phyloP scores from a whole-genome alignment of 2,113 vertebrate genomes.

The Chionomys nivalis region DNA sequence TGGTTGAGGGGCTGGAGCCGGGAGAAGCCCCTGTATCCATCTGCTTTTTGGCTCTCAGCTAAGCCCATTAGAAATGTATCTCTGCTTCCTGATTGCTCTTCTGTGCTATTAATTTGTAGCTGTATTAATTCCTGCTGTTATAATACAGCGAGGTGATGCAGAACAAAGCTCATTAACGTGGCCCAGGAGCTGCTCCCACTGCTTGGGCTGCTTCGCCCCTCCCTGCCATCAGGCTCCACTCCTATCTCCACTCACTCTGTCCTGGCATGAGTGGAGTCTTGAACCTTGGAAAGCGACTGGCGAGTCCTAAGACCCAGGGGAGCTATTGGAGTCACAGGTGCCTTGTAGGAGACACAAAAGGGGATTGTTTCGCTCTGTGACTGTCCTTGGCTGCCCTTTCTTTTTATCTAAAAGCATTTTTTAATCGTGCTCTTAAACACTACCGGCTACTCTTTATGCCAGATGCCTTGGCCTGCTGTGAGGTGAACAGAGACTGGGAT shows the following conservation, averaged over 20 bases:
- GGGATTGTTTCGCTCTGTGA: neutral
- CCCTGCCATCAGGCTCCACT: neutral
- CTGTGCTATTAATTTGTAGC: constrained; percentile 81
- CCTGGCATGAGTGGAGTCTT: neutral
- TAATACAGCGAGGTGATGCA: constrained; percentile 85
- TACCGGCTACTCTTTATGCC: neutral
- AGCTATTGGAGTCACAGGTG: neutral
- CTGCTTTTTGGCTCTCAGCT: constrained; percentile 10
- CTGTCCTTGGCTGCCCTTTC: neutral
- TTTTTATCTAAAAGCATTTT: neutral
- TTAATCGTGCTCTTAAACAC: neutral
- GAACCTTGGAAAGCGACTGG: constrained; percentile 25
- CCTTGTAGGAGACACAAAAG: neutral
- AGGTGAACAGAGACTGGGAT: neutral
- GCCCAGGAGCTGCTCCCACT: constrained; percentile 82
- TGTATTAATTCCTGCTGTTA: constrained; percentile 80
- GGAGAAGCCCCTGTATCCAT: neutral
- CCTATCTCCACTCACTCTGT: neutral
- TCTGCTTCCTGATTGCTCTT: constrained; percentile 76
- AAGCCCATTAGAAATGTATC: constrained; percentile 72
- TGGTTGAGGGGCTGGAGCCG: constrained; percentile 19
- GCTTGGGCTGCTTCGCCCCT: constrained; percentile 53
- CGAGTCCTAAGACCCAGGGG: neutral
- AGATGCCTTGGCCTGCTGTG: neutral
- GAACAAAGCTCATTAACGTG: constrained; percentile 90